Evolutionary conservation across 2,888 invertebrate genomes (phyloP), one percentile per base, ranked within the genome.

Genomic region (Idaea dimidiata): DNA sequence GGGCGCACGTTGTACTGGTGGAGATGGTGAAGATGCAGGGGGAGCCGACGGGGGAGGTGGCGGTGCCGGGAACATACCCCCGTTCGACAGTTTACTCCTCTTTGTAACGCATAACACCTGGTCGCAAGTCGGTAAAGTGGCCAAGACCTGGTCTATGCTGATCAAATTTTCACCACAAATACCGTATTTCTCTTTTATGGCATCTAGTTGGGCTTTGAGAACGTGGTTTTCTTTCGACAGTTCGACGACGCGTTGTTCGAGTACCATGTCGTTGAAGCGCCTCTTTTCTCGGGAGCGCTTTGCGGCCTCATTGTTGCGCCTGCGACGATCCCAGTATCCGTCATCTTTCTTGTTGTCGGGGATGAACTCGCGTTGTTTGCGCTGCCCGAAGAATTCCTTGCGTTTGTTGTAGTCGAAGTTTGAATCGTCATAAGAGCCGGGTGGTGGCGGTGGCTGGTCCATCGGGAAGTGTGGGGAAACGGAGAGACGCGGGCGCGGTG

Each of bases 341-440:
- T 98, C 98, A 81, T 99, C 99, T 84, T 99, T 99, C 86, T 98
- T 98, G 88, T 95, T 97, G 84, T 99, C 99, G 0, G 99, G 99
- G 69, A 98, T 99, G 88, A 99, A 99, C 86, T 99, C 98, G 16
- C 99, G 94, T 82, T 98, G 98, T 83, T 99, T 99, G 77, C 98
- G 95, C 79, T 97, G 97, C 0, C 97, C 96, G 87, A 97, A 97
- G 78, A 97, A 94, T 72, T 97, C 97, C 81, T 97, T 97, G 72
- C 96, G 94, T 75, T 96, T 94, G 77, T 95, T 94, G 81, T 93
- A 92, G 71, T 93, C 94, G 84, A 91, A 95, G 92, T 81, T 79
- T 74, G 87, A 88, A 71, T 83, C 77, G 74, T 88, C 85, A 8
- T 77, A 80, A 17, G 83, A 78, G 54, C 79, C 80, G 62, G 74